Evolutionary conservation across 2,888 invertebrate species (phyloP).

Genomic region (Ligdia adustata): DNA sequence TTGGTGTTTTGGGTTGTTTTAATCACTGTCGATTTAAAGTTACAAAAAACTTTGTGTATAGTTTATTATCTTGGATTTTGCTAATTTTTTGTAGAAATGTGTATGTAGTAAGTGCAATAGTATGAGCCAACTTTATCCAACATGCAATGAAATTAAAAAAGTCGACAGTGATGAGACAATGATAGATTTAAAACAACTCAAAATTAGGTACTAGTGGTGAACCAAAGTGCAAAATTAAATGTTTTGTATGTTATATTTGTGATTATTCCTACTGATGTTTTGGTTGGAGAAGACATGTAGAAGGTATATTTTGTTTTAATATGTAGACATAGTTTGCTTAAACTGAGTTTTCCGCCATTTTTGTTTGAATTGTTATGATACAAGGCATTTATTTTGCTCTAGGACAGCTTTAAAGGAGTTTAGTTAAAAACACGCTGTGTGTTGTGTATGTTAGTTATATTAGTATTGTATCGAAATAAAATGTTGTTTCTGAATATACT

Average conservation of each 20-base stretch:
- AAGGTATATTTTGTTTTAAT: constrained; percentile 1
- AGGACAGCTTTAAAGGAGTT: constrained; percentile 71
- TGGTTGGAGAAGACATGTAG: too few species aligned
- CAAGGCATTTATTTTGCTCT: constrained; percentile 67
- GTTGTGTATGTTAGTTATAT: constrained; percentile 59
- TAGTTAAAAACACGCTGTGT: constrained; percentile 61
- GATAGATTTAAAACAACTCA: constrained; percentile 2
- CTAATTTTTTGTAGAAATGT: not conserved
- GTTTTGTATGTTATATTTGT: constrained; percentile 25
- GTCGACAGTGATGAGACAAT: not conserved
- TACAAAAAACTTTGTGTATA: not conserved
- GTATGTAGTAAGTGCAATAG: too few species aligned
- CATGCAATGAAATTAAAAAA: not conserved
- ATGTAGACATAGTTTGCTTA: too few species aligned
- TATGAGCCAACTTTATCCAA: not conserved
- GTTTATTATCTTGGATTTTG: not conserved
- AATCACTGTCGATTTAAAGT: not conserved
- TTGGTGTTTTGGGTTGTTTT: not conserved
- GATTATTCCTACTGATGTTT: too few species aligned
- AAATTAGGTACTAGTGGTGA: constrained; percentile 14
- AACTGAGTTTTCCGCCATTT: constrained; percentile 5
- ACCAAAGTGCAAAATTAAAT: constrained; percentile 26
- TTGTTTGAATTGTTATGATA: constrained; percentile 30
- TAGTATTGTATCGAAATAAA: constrained; percentile 63
- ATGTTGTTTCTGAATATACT: constrained; percentile 47